Evolutionary conservation across 1,140 invertebrate genomes (phyloP).

Genomic region (Nylanderia fulva): DNA sequence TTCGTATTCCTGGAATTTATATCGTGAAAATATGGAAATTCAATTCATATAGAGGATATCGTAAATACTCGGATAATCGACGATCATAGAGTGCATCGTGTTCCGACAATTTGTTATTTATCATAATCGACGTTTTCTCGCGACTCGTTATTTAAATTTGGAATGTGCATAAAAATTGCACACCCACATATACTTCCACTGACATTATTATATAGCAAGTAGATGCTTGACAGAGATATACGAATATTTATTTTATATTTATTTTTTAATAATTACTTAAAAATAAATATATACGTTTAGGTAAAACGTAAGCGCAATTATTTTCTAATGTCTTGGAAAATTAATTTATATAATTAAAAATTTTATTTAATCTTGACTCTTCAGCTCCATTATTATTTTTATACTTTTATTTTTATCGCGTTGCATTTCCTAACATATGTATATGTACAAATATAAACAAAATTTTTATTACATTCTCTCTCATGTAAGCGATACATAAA

Average conservation of each 20-base stretch:
- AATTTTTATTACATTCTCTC: slow-evolving; percentile 22
- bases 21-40: slow-evolving; percentile 22
- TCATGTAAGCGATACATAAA: slow-evolving; percentile 23
- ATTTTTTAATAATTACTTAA: not conserved
- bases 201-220: not conserved
- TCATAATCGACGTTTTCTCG: slow-evolving; percentile 11
- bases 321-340: not conserved
- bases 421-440: not conserved
- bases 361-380: not conserved
- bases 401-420: not conserved
- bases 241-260: not conserved
- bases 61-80: slow-evolving; percentile 48
- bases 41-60: slow-evolving; percentile 1
- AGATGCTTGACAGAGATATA: not conserved
- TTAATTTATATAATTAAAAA: not conserved
- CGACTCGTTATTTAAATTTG: not conserved
- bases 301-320: not conserved
- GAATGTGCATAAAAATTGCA: no score
- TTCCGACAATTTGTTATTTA: not conserved
- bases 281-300: not conserved
- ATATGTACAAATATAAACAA: not conserved
- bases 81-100: not conserved
- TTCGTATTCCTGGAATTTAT: slow-evolving; percentile 46
- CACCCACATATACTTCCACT: no score
- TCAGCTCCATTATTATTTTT: no score